Evolutionary conservation across 1,140 invertebrate species (phyloP).

Genomic region (Bombus soroeensis): DNA sequence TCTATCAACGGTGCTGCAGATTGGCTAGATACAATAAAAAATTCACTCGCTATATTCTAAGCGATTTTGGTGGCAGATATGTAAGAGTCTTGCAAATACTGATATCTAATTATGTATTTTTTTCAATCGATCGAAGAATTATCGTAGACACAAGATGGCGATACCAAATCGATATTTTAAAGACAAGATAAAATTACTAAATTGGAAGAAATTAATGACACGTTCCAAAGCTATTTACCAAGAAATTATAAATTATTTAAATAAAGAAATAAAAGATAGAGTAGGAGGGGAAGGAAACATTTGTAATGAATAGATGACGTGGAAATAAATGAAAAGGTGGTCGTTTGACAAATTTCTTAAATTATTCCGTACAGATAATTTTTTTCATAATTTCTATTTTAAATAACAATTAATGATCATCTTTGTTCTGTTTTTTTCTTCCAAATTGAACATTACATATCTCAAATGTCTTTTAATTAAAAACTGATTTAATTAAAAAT

Average conservation of each 20-base stretch:
- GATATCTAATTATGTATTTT: neutral
- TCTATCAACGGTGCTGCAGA: constrained; percentile 51
- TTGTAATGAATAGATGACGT: neutral
- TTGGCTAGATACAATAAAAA: constrained; percentile 42
- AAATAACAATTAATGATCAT: neutral
- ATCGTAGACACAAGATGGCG: too few relatives aligned
- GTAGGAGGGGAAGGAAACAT: accelerated
- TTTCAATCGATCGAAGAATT: neutral
- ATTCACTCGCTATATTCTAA: constrained; percentile 50
- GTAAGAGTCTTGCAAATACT: constrained; percentile 32
- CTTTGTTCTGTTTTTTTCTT: neutral
- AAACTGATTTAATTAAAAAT: neutral
- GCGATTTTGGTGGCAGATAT: neutral
- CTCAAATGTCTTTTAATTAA: neutral
- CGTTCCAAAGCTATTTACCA: neutral
- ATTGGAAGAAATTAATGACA: neutral
- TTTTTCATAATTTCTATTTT: neutral
- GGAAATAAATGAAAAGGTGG: neutral
- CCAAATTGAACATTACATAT: neutral
- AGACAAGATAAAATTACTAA: neutral
- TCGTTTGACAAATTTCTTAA: neutral
- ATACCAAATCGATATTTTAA: neutral
- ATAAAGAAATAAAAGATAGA: neutral
- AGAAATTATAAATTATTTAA: neutral
- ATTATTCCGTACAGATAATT: neutral